phyloP scores from a whole-genome alignment of 2,797 vertebrate genomes.

The Pangasius mekongensis region DNA sequence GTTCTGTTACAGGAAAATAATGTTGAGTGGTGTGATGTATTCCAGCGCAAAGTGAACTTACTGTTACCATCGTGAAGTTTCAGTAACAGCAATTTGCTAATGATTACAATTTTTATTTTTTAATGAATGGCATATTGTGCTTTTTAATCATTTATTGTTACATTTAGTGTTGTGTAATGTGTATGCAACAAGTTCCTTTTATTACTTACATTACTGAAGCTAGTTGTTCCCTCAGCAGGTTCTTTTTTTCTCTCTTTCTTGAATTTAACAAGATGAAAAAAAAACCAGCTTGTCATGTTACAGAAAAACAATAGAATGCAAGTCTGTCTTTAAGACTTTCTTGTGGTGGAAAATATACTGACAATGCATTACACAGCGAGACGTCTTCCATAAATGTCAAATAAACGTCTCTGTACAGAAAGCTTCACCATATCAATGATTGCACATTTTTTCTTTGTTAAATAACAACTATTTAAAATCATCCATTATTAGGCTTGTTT shows the following conservation, averaged over 20 bases:
- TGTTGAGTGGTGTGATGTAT: background rate
- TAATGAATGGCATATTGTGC: background rate
- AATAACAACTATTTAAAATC: background rate
- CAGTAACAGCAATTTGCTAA: background rate
- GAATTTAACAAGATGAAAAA: background rate
- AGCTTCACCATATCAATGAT: background rate
- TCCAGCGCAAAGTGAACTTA: background rate
- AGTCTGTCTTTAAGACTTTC: background rate
- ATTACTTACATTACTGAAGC: background rate
- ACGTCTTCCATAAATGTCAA: background rate
- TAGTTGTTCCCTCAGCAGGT: background rate
- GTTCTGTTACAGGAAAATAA: background rate
- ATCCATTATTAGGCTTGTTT: background rate
- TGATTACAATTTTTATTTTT: background rate
- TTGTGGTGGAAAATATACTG: background rate
- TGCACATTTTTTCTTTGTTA: background rate
- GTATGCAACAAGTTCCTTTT: background rate
- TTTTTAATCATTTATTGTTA: background rate
- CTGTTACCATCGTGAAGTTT: background rate
- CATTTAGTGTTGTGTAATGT: background rate
- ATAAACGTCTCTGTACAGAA: background rate
- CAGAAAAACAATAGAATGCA: background rate
- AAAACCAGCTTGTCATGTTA: background rate
- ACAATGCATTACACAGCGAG: background rate
- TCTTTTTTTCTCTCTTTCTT: background rate